A percentile compares a stretch with the other conserved stretches of the same genome.
Conservation (phyloP, 92 coral and sea anemone species). For the Scolanthus callimorphus region DNA sequence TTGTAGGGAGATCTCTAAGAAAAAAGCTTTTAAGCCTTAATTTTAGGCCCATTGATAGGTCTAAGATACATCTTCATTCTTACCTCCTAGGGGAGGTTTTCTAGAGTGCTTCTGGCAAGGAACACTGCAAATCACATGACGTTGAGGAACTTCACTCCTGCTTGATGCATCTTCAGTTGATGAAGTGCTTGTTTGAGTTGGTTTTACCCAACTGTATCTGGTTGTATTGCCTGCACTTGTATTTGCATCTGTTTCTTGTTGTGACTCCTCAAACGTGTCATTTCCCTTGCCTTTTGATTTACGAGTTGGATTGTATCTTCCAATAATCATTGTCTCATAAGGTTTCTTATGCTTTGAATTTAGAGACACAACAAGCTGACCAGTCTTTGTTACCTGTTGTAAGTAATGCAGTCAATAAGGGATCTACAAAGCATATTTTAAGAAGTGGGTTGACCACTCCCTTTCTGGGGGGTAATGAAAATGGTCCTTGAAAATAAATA, state of each 20-base stretch:
- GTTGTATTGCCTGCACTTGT: background rate
- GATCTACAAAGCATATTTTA: too few species aligned
- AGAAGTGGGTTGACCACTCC: too few species aligned
- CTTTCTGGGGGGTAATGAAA: too few species aligned
- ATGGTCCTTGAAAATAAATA: too few species aligned
- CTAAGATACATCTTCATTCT: too few species aligned
- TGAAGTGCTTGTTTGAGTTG: background rate
- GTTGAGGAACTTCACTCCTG: constrained; percentile 34
- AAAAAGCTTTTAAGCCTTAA: too few species aligned
- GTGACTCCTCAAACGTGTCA: background rate
- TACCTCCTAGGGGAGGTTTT: constrained; percentile 91
- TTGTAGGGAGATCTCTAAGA: too few species aligned
- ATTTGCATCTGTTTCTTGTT: background rate
- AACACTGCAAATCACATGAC: constrained; percentile 84
- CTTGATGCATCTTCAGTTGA: background rate
- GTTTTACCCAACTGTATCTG: background rate
- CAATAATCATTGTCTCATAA: constrained; percentile 81
- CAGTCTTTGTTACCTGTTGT: constrained; percentile 83
- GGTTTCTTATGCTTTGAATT: constrained; percentile 95
- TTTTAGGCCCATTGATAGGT: too few species aligned
- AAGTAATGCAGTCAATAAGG: too few species aligned
- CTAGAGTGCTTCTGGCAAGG: constrained; percentile 91
- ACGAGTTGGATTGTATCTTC: constrained; percentile 28
- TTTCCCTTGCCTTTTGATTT: background rate
- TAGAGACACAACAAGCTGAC: constrained; percentile 79